A percentile compares a stretch with the other conserved stretches of the same genome.
Evolutionary conservation across 2,888 invertebrate genomes (phyloP).

Genomic region (Lordiphosa andalusiaca): DNA sequence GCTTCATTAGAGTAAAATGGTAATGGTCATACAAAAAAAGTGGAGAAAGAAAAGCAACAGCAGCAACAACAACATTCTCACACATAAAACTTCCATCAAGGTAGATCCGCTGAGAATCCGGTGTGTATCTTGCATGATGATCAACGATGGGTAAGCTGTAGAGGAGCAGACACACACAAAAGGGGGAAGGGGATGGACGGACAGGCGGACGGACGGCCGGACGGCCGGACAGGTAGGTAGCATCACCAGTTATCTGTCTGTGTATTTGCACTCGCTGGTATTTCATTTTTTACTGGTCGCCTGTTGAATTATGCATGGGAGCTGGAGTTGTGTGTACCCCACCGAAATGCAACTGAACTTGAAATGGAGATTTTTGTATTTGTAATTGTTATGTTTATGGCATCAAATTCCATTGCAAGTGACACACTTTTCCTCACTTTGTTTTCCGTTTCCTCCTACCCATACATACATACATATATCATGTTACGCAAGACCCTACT

Average conservation of each 20-base stretch:
- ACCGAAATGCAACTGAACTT: slow-evolving; percentile 56
- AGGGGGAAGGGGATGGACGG: slow-evolving; percentile 26
- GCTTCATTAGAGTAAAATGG: slow-evolving; percentile 56
- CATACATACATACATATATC: too few species aligned
- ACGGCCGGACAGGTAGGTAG: slow-evolving; percentile 43
- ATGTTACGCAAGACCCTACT: slow-evolving; percentile 49
- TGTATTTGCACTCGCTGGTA: slow-evolving; percentile 52
- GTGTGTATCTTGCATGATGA: slow-evolving; percentile 57
- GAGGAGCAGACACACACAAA: too few species aligned
- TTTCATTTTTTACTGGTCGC: slow-evolving; percentile 23
- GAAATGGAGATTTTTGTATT: slow-evolving; percentile 10
- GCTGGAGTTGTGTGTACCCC: slow-evolving; percentile 16
- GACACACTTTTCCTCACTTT: slow-evolving; percentile 64
- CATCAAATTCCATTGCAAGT: slow-evolving; percentile 70
- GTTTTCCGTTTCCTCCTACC: slow-evolving; percentile 19
- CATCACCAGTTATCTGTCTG: slow-evolving; percentile 35
- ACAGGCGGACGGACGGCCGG: neutral
- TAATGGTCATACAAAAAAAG: slow-evolving; percentile 53
- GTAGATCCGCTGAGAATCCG: slow-evolving; percentile 56
- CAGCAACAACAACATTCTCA: slow-evolving; percentile 46
- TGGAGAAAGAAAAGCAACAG: slow-evolving; percentile 23
- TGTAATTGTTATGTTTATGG: slow-evolving; percentile 57
- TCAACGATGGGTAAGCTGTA: slow-evolving; percentile 51
- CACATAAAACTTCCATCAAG: slow-evolving; percentile 18
- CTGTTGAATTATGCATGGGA: slow-evolving; percentile 62